phyloP scores from a whole-genome alignment of 2,797 vertebrate genomes.

The Amphiprion clarkii region DNA sequence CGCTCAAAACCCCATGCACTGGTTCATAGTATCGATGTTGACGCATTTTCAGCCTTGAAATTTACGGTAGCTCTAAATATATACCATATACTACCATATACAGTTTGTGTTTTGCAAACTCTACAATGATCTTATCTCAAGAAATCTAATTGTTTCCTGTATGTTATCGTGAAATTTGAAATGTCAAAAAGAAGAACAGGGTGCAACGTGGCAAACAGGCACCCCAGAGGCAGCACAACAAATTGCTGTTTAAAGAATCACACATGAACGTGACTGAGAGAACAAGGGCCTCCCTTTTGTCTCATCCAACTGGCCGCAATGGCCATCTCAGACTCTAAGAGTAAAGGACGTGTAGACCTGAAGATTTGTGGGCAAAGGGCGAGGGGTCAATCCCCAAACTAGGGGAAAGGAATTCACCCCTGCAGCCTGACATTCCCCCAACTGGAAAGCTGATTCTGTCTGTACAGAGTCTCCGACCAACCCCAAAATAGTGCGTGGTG shows the following conservation, averaged over 20 bases:
- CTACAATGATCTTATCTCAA: not conserved
- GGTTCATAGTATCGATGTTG: too few species aligned
- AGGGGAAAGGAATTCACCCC: constrained; percentile 79
- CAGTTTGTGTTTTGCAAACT: too few species aligned
- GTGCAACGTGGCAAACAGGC: constrained; percentile 23
- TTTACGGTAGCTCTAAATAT: too few species aligned
- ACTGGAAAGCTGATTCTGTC: constrained; percentile 82
- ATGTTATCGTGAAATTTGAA: not conserved
- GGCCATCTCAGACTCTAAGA: constrained; percentile 60
- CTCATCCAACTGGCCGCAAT: constrained; percentile 53
- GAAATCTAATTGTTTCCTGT: not conserved
- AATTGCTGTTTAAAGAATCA: constrained; percentile 46
- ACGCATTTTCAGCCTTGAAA: too few species aligned
- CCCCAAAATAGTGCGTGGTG: constrained; percentile 77
- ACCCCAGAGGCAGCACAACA: constrained; percentile 12
- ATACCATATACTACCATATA: too few species aligned
- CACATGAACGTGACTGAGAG: constrained; percentile 43
- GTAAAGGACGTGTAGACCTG: constrained; percentile 64
- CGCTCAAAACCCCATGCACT: too few species aligned
- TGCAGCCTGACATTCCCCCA: constrained; percentile 65
- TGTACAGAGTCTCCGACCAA: constrained; percentile 64
- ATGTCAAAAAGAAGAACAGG: not conserved
- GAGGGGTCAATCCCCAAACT: constrained; percentile 73
- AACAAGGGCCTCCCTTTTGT: constrained; percentile 47
- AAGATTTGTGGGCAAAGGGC: constrained; percentile 78